phyloP scores from a whole-genome alignment of 2,888 invertebrate species.

The Trachelus iudaicus region DNA sequence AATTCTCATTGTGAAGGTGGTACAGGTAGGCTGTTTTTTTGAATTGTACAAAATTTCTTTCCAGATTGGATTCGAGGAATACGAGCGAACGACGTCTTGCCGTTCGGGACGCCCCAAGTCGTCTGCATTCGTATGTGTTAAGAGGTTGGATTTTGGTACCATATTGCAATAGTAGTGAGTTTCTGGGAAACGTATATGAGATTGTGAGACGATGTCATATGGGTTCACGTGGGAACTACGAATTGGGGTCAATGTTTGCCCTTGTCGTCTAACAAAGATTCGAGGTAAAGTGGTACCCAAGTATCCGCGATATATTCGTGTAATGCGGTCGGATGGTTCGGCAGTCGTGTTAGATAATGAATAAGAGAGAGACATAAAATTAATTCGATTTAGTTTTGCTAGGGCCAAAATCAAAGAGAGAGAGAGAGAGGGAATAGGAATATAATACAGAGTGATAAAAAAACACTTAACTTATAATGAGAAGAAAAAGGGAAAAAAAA shows the following conservation, averaged over 20 bases:
- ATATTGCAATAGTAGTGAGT: neutral
- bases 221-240: neutral
- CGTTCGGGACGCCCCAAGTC: neutral
- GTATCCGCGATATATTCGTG: neutral
- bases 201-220: neutral
- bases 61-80: neutral
- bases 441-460: neutral
- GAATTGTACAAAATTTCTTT: neutral
- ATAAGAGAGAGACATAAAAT: neutral
- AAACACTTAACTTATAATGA: neutral
- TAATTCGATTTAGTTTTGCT: no score
- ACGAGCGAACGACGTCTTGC: neutral
- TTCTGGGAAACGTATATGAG: neutral
- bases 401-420: neutral
- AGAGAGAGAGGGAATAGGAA: neutral
- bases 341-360: neutral
- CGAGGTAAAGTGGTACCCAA: neutral
- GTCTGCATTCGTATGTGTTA: neutral
- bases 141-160: neutral
- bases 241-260: neutral
- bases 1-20: neutral
- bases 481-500: neutral
- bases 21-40: neutral
- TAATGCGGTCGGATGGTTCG: neutral
- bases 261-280: neutral